These are phyloP conservation scores for Chiridota heheva DNA, from an alignment of 35 echinoderm and acorn worm species.

Conservation along the genomic window DNA sequence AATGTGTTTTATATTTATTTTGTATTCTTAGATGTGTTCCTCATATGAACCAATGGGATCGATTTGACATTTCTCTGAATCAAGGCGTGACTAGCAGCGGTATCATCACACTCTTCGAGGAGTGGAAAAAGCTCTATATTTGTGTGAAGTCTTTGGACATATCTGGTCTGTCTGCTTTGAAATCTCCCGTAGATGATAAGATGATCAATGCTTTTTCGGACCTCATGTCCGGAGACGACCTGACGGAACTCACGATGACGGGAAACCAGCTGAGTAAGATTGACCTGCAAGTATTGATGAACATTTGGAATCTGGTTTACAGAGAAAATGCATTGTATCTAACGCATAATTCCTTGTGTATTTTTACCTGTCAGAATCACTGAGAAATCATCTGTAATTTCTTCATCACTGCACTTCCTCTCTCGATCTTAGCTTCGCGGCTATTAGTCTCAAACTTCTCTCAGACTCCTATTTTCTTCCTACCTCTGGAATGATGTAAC, in stretches of 20 bases:
- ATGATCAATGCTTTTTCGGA: constrained; percentile 45
- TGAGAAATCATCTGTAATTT: no score
- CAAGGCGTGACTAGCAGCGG: constrained; percentile 42
- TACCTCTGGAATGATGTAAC: no score
- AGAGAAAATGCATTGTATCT: constrained; percentile 31
- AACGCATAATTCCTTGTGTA: no score
- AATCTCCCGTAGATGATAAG: constrained; percentile 51
- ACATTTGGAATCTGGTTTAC: constrained; percentile 69
- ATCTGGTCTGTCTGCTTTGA: constrained; percentile 51
- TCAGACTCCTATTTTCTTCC: no score
- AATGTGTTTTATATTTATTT: no score
- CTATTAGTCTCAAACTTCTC: no score
- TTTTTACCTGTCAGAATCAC: no score
- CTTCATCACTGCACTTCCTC: no score
- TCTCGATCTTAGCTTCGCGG: no score
- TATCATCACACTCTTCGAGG: constrained; percentile 38
- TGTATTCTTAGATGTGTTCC: no score
- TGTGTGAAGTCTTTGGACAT: constrained; percentile 55
- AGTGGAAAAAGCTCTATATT: neutral
- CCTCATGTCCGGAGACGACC: constrained; percentile 18
- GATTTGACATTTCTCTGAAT: constrained; percentile 58
- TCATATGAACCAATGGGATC: no score
- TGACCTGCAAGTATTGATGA: constrained; percentile 63
- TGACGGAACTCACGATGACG: constrained; percentile 52
- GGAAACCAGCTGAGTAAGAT: constrained; percentile 59